Evolutionary conservation across 2,888 invertebrate genomes (phyloP).

Genomic region (Ophion ventricosus): DNA sequence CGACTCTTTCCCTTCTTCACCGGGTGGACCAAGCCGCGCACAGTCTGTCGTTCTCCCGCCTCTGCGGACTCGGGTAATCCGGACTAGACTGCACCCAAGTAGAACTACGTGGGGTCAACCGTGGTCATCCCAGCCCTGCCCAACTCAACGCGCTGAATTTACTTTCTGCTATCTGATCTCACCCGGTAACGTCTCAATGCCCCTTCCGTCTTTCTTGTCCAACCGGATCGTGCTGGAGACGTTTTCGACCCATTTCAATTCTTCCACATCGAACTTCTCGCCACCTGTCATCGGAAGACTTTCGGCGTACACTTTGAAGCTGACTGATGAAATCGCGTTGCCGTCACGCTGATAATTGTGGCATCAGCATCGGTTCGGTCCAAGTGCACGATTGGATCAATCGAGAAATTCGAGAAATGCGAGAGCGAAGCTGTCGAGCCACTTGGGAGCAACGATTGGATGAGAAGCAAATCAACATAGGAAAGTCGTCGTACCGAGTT

Average conservation of each 20-base stretch:
- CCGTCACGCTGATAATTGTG: no score
- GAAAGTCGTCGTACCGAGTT: constrained; percentile 44
- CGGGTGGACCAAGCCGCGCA: neutral
- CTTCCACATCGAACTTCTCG: neutral
- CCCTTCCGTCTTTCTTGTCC: neutral
- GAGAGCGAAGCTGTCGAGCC: neutral
- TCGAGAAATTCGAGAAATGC: neutral
- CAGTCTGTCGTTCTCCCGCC: constrained; percentile 25
- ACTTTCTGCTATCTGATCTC: constrained; percentile 32
- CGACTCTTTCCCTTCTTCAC: constrained; percentile 32
- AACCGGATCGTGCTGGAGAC: neutral
- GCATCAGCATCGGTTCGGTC: no score
- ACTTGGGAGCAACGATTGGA: constrained; percentile 11
- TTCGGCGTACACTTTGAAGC: neutral
- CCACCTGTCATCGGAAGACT: neutral
- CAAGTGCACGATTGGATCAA: no score
- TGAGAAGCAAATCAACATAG: constrained; percentile 46
- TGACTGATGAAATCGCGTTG: no score
- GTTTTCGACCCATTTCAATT: neutral
- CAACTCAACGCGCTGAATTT: constrained; percentile 31
- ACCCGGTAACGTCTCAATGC: neutral
- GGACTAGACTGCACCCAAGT: constrained; percentile 48
- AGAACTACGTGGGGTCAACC: constrained; percentile 28
- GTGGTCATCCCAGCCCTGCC: constrained; percentile 8
- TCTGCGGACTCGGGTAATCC: constrained; percentile 42